These are phyloP conservation scores for Cirrhinus molitorella DNA, from an alignment of 2,797 vertebrate species.

Conservation along the genomic window DNA sequence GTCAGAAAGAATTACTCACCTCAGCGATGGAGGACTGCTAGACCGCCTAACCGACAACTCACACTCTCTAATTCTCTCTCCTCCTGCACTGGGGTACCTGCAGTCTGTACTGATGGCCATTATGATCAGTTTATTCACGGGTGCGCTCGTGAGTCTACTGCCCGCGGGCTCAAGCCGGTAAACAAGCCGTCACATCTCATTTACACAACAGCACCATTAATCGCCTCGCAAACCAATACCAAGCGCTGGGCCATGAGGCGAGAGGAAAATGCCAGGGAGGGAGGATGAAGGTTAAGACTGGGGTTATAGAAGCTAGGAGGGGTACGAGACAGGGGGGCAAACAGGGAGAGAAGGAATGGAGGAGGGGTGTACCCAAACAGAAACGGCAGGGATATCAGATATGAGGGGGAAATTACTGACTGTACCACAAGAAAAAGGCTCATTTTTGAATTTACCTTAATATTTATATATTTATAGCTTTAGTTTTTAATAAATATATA, in stretches of 20 bases:
- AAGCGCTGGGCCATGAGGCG: slow-evolving; percentile 26
- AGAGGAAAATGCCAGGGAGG: background rate
- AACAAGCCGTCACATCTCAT: slow-evolving; percentile 63
- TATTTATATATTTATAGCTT: background rate
- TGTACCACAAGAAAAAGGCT: background rate
- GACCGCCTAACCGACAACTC: slow-evolving; percentile 55
- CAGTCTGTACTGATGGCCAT: slow-evolving; percentile 56
- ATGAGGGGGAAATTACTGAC: background rate
- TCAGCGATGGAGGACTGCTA: slow-evolving; percentile 67
- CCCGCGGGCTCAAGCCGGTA: slow-evolving; percentile 40
- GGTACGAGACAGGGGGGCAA: slow-evolving; percentile 18
- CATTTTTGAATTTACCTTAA: too few species aligned
- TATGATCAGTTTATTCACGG: slow-evolving; percentile 63
- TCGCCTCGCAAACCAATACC: slow-evolving; percentile 42
- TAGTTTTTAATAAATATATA: too few species aligned
- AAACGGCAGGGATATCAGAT: slow-evolving; percentile 2
- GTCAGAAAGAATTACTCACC: slow-evolving; percentile 82
- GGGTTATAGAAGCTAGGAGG: background rate
- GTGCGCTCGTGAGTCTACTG: slow-evolving; percentile 54
- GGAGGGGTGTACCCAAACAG: slow-evolving; percentile 21
- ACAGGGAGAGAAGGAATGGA: slow-evolving; percentile 11
- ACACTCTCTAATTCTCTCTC: slow-evolving; percentile 44
- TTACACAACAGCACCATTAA: slow-evolving; percentile 54
- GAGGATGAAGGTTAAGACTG: slow-evolving; percentile 21
- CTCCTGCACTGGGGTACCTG: slow-evolving; percentile 43